Conservation (phyloP, 2,888 invertebrate species). For the Incurvaria masculella region DNA sequence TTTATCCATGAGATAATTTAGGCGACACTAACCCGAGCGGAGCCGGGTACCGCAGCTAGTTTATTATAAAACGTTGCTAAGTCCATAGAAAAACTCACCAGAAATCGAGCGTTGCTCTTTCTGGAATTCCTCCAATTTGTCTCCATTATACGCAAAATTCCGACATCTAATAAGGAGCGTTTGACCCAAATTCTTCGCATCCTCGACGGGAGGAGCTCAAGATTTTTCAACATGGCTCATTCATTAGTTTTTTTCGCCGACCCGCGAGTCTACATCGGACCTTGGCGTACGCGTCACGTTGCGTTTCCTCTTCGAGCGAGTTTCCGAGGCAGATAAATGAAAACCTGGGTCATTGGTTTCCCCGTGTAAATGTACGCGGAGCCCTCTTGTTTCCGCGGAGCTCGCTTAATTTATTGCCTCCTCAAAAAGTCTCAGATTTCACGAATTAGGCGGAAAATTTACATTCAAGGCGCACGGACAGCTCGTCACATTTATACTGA, state of each 20-base stretch:
- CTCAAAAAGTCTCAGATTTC: neutral
- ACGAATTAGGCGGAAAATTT: neutral
- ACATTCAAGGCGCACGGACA: too few species aligned
- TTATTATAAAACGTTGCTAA: too few species aligned
- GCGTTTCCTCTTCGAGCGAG: neutral
- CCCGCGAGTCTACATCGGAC: neutral
- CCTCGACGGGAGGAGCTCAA: neutral
- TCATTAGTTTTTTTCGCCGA: neutral
- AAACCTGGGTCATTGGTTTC: neutral
- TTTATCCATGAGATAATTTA: too few species aligned
- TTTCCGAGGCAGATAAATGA: neutral
- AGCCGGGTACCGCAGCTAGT: too few species aligned
- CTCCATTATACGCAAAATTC: too few species aligned
- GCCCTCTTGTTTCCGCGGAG: neutral
- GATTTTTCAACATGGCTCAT: neutral
- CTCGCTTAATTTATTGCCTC: neutral
- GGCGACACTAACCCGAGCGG: too few species aligned
- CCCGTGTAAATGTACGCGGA: neutral
- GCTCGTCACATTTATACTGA: too few species aligned
- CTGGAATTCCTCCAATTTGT: too few species aligned
- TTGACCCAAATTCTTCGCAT: neutral
- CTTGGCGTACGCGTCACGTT: too few species aligned
- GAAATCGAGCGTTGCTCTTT: too few species aligned
- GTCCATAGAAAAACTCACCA: too few species aligned
- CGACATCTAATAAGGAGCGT: too few species aligned